Conservation (phyloP, 2,797 vertebrate genomes). For the Australoheros facetus region DNA sequence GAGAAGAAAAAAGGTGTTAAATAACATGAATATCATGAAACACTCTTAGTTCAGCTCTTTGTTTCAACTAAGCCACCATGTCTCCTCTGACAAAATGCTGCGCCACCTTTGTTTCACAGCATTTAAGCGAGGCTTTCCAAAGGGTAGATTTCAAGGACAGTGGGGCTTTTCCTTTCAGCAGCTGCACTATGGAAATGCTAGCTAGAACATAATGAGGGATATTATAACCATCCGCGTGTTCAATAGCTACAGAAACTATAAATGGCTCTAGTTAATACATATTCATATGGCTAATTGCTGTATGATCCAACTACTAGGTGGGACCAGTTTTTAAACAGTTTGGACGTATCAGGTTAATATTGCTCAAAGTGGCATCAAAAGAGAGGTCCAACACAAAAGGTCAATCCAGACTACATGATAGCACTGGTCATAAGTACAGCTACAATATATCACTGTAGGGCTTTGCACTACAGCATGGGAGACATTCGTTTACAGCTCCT, state of each 20-base stretch:
- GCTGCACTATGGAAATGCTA: conserved; percentile 68
- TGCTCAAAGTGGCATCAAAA: conserved; percentile 2
- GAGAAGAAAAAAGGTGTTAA: conserved; percentile 67
- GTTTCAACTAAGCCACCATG: conserved; percentile 77
- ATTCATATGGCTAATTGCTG: conserved; percentile 56
- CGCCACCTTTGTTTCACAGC: conserved; percentile 76
- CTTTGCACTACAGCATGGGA: too few species aligned
- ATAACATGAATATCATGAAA: conserved; percentile 79
- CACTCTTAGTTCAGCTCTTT: conserved; percentile 78
- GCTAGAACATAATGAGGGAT: conserved; percentile 66
- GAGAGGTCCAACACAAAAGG: not conserved
- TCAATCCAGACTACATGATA: conserved; percentile 10
- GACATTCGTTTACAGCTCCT: not conserved
- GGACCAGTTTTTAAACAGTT: conserved; percentile 10
- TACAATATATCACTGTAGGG: not conserved
- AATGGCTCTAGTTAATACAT: conserved; percentile 54
- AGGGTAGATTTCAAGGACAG: conserved; percentile 78
- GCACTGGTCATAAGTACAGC: not conserved
- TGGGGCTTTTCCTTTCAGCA: conserved; percentile 69
- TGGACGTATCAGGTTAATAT: conserved; percentile 29
- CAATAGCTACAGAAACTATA: conserved; percentile 54
- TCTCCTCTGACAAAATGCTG: conserved; percentile 71
- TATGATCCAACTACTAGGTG: conserved; percentile 31
- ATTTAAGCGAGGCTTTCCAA: conserved; percentile 68
- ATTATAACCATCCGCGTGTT: conserved; percentile 60